Evolutionary conservation across 2,113 vertebrate genomes (phyloP), one percentile per base, ranked within the genome.

Genomic region (Xenopus laevis): DNA sequence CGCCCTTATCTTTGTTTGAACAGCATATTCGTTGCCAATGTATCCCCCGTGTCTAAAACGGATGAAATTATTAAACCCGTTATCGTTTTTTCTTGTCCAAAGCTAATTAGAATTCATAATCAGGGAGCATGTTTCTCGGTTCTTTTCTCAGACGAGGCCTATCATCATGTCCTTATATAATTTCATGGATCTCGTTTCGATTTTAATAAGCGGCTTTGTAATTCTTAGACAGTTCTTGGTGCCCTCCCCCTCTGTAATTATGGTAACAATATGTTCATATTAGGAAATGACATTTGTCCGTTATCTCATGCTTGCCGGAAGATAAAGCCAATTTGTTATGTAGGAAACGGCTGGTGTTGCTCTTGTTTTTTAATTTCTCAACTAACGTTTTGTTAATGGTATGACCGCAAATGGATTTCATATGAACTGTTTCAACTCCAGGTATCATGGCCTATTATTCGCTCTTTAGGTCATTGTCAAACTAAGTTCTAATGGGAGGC

Each of bases 31-130:
- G 3, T 30, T 33, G 33, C 20, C 8, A 59, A 7, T 21, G 55
- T 45, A 45, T 47, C 50, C 30, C 18, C 7, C 8, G 16, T 70
- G 40, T 16, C 59, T 63, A 71, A 71, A 18, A 63, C 63, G 13
- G 27, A 33, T 71, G 70, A 63, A 71, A 71, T 71, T 50, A 70
- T 46, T 46, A 71, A 60, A 71, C 20, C 8, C n/a, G 15, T 63
- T 50, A 62, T 52, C 58, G 9, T 16, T 52, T 21, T 71, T 52
- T 52, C 70, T 50, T 71, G 70, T 63, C 70, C 59, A 63, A 62
- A 61, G 20, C 62, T 62, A 71, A 71, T 71, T 71, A 71, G 4
- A 71, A 71, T 61, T 61, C 23, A 23, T 33, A 61, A 71, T 71
- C 21, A 47, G 33, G 33, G 33, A 40, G 33, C 33, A 40, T 4